Evolutionary conservation across 2,797 vertebrate genomes (phyloP), one percentile per base, ranked within the genome.

Genomic region (Trachops cirrhosus): DNA sequence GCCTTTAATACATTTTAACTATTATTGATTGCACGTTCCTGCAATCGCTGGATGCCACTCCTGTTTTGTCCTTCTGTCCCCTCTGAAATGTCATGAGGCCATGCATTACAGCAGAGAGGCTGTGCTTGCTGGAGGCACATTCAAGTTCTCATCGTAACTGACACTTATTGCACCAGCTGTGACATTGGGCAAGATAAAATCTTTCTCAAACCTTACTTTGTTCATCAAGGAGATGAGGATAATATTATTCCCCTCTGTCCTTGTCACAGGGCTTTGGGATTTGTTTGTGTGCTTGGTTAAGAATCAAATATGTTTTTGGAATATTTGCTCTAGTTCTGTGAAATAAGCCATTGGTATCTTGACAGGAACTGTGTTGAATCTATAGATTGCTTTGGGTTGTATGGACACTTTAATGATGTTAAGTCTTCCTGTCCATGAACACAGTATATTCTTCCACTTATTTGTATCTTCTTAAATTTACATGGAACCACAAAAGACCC

Each of bases 231-330:
- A 89, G 89, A 59, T 22, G 41, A 95, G 50, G 39, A 41, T 77
- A 57, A 67, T 54, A 75, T 22, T 32, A 70, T 74, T n/a, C 19
- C 29, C 59, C 41, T 71, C 82, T 92, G n/a, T 92, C 34, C 82
- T n/a, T 21, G 39, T 87, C 29, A 0, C 18, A 12, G 14, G 29
- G 18, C 34, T 85, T 88, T 62, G 52, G 10, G 48, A 41, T 86
- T 83, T 91, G 46, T 94, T 89, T 82, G 82, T 77, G 80, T 86
- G 75, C 80, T 93, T 95, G 75, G 79, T 96, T 89, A 92, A 95
- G 64, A 95, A 89, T 82, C 62, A 83, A 74, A 68, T 59, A 6
- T 34, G 46, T 50, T n/a, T 77, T 77, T n/a, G 32, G 32, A 12
- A 34, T 77, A 77, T n/a, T 77, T 34, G 32, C 46, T 77, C 44